Conservation (phyloP, 1,140 invertebrate species). For the Laodelphax striatellus region DNA sequence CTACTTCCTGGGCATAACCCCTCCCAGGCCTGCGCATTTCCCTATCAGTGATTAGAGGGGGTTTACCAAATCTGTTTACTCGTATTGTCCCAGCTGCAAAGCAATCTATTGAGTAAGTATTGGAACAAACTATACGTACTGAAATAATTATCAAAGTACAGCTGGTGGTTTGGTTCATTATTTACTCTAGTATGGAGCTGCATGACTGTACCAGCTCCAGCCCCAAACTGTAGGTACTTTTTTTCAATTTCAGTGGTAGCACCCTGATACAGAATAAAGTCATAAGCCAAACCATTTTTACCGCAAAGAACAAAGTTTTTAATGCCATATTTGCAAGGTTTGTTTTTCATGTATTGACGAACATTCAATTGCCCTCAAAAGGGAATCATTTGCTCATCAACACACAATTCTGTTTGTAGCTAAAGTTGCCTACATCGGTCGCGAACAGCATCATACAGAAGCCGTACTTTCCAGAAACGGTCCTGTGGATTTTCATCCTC, state of each 20-base stretch:
- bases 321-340: slow-evolving; percentile 11
- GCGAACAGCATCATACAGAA: slow-evolving; percentile 3
- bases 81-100: slow-evolving; percentile 9
- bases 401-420: slow-evolving; percentile 2
- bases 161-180: background rate
- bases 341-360: slow-evolving; percentile 3
- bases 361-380: slow-evolving; percentile 6
- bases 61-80: slow-evolving; percentile 11
- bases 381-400: slow-evolving; percentile 15
- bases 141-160: slow-evolving; percentile 14
- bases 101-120: slow-evolving; percentile 1
- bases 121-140: slow-evolving; percentile 7
- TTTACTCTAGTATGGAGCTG: background rate
- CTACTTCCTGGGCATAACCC: slow-evolving; percentile 9
- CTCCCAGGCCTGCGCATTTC: background rate
- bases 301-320: slow-evolving; percentile 13
- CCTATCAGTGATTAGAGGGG: slow-evolving; percentile 7
- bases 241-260: background rate
- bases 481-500: background rate
- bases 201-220: slow-evolving; percentile 1
- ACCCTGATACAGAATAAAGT: slow-evolving; percentile 13
- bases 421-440: background rate
- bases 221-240: slow-evolving; percentile 2
- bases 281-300: slow-evolving; percentile 8
- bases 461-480: slow-evolving; percentile 9